These are phyloP conservation scores for Lamellibrachia columna DNA, from an alignment of 2,888 invertebrate genomes.

Conservation along the genomic window DNA sequence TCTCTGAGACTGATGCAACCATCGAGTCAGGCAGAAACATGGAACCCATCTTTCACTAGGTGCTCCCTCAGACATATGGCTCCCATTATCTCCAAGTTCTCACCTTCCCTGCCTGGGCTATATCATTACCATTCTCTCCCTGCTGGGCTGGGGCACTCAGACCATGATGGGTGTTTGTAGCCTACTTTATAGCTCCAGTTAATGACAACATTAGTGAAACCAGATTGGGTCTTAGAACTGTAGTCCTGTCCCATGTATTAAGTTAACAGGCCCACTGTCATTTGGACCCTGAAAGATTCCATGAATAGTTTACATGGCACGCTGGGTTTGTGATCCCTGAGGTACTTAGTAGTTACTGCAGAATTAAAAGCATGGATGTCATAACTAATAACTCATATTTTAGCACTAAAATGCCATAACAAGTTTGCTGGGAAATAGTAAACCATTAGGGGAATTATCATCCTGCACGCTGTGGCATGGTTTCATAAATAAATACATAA, in stretches of 20 bases:
- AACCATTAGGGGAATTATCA: not conserved
- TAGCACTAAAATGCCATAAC: not conserved
- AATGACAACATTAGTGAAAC: not conserved
- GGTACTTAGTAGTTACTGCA: not conserved
- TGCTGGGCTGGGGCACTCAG: not conserved
- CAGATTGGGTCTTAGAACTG: not conserved
- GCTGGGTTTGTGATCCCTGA: not conserved
- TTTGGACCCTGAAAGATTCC: not conserved
- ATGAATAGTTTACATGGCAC: not conserved
- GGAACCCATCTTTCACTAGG: not conserved
- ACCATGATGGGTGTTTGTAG: not conserved
- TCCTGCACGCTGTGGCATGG: too few relatives aligned
- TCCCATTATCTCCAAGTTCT: not conserved
- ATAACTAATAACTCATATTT: not conserved
- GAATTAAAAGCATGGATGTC: not conserved
- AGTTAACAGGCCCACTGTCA: not conserved
- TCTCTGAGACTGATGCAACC: not conserved
- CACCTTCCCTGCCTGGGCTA: not conserved
- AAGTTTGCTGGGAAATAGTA: not conserved
- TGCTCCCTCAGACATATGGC: not conserved
- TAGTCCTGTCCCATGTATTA: not conserved
- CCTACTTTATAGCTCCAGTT: conserved; percentile 6
- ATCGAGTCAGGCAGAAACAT: not conserved
- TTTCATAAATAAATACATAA: too few relatives aligned
- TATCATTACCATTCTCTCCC: not conserved